Conservation (phyloP, 2,888 invertebrate species). For the Agriopis leucophaearia region DNA sequence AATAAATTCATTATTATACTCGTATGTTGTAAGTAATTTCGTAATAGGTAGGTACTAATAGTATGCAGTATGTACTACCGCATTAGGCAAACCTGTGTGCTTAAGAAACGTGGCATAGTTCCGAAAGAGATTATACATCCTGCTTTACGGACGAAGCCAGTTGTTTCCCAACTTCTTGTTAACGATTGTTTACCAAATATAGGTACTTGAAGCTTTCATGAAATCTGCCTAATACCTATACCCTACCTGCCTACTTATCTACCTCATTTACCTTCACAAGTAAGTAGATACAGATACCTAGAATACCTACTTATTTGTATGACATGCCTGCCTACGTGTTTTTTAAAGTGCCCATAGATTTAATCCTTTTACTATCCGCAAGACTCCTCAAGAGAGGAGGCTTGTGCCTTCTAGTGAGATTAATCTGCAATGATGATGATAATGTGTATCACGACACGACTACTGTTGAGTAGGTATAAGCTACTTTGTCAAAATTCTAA, state of each 20-base stretch:
- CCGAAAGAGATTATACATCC: slow-evolving; percentile 77
- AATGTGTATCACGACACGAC: neutral
- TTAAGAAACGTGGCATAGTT: slow-evolving; percentile 78
- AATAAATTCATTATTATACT: slow-evolving; percentile 51
- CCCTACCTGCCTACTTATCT: no score
- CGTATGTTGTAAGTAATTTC: slow-evolving; percentile 62
- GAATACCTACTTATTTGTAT: no score
- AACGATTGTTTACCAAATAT: slow-evolving; percentile 11
- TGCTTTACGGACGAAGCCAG: slow-evolving; percentile 60
- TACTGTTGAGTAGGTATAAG: neutral
- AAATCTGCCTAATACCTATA: neutral
- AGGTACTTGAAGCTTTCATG: slow-evolving; percentile 2
- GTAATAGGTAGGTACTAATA: slow-evolving; percentile 56
- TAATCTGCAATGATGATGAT: neutral
- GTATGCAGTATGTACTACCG: slow-evolving; percentile 43
- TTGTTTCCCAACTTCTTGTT: slow-evolving; percentile 54
- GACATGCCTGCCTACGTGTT: no score
- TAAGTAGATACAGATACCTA: neutral
- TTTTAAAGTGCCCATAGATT: neutral
- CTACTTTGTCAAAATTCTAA: neutral
- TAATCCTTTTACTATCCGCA: neutral
- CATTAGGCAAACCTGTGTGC: slow-evolving; percentile 69
- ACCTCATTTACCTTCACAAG: neutral
- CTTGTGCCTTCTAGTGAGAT: neutral
- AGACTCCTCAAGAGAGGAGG: neutral